Percentiles rank a stretch among this genome's conserved stretches.
Evolutionary conservation across 2,113 vertebrate genomes (phyloP).

Genomic region (Furnarius figulus): DNA sequence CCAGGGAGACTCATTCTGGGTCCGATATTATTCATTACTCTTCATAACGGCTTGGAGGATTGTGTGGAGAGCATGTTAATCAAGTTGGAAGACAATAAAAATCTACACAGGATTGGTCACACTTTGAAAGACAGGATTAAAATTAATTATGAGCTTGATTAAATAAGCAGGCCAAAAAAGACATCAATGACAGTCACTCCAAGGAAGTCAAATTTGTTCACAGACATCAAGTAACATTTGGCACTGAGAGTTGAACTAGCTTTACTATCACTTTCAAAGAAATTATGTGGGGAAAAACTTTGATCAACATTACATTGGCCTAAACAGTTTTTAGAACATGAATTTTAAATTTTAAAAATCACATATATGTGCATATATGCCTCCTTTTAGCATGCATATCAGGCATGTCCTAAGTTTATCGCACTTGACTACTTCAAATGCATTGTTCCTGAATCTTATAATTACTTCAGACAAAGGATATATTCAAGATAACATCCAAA

Average conservation of each 20-base stretch:
- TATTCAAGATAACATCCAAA: background rate
- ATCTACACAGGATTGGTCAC: conserved; percentile 34
- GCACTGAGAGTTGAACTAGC: background rate
- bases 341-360: background rate
- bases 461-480: background rate
- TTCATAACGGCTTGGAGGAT: conserved; percentile 34
- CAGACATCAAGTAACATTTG: background rate
- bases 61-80: conserved; percentile 39
- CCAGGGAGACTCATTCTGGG: conserved; percentile 38
- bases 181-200: background rate
- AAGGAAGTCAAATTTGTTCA: background rate
- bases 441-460: background rate
- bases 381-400: background rate
- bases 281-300: background rate
- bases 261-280: background rate
- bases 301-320: background rate
- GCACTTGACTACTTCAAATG: background rate
- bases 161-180: conserved; percentile 20
- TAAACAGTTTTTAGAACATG: background rate
- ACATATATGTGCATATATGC: background rate
- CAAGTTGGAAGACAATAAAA: conserved; percentile 57
- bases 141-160: conserved; percentile 59
- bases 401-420: background rate
- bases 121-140: conserved; percentile 55
- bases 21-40: conserved; percentile 19